phyloP scores from a whole-genome alignment of 2,888 invertebrate species.

The Apocheima hispidaria region DNA sequence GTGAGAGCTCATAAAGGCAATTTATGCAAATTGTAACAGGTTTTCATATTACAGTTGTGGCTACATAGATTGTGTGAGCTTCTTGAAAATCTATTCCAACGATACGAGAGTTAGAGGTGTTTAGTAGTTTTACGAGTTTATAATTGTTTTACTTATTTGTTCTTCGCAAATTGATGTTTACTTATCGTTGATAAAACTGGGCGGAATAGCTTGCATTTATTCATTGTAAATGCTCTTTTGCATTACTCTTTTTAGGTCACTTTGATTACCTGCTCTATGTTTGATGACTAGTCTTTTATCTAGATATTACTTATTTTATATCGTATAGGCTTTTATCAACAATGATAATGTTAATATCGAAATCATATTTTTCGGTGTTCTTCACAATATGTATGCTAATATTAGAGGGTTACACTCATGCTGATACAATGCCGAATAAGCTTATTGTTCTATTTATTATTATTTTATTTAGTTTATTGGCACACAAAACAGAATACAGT shows the following conservation, averaged over 20 bases:
- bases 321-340: not conserved
- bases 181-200: not conserved
- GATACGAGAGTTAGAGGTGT: not conserved
- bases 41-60: conserved; percentile 27
- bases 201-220: not conserved
- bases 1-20: conserved; percentile 37
- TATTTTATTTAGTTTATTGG: too few relatives aligned
- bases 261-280: not conserved
- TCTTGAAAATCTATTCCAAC: conserved; percentile 19
- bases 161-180: not conserved
- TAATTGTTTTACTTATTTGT: not conserved
- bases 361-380: not conserved
- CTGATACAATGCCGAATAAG: too few relatives aligned
- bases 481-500: too few relatives aligned
- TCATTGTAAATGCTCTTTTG: not conserved
- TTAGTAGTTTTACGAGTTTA: conserved; percentile 4
- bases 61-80: conserved; percentile 19
- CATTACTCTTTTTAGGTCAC: not conserved
- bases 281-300: not conserved
- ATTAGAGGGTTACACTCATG: not conserved
- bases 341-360: not conserved
- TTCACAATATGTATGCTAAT: not conserved
- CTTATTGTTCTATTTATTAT: too few relatives aligned
- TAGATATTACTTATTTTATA: not conserved
- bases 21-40: conserved; percentile 34